phyloP scores from a whole-genome alignment of 2,797 vertebrate genomes.

The Gallinago solitaria region DNA sequence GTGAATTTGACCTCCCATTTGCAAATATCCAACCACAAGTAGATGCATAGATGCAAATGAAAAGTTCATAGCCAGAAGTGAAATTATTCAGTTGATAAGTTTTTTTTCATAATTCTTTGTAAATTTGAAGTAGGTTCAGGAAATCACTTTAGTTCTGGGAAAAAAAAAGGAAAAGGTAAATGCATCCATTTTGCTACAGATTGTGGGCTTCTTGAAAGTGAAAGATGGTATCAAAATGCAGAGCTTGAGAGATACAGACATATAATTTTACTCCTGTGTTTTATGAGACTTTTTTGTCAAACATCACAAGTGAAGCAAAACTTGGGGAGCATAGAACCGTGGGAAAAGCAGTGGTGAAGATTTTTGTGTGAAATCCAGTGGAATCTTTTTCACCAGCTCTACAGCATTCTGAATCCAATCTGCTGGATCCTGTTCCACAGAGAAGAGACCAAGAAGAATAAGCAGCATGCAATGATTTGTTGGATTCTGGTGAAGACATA shows the following conservation, averaged over 20 bases:
- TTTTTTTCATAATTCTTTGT: neutral
- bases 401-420: neutral
- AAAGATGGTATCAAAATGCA: neutral
- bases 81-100: neutral
- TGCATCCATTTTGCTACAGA: neutral
- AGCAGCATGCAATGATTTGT: conserved; percentile 34
- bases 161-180: neutral
- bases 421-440: conserved; percentile 1
- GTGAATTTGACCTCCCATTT: neutral
- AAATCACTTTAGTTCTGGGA: neutral
- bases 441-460: neutral
- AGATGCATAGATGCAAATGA: neutral
- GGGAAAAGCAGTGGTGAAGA: neutral
- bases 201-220: neutral
- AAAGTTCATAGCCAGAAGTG: neutral
- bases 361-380: conserved; percentile 16
- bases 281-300: neutral
- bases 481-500: conserved; percentile 12
- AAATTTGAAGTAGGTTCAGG: neutral
- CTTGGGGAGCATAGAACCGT: neutral
- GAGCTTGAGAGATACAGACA: neutral
- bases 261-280: neutral
- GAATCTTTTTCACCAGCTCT: conserved; percentile 1
- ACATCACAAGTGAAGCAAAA: neutral
- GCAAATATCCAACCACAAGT: neutral